Base-by-base conservation (phyloP, 1,140 invertebrate species). In the Phortica variegata region DNA sequence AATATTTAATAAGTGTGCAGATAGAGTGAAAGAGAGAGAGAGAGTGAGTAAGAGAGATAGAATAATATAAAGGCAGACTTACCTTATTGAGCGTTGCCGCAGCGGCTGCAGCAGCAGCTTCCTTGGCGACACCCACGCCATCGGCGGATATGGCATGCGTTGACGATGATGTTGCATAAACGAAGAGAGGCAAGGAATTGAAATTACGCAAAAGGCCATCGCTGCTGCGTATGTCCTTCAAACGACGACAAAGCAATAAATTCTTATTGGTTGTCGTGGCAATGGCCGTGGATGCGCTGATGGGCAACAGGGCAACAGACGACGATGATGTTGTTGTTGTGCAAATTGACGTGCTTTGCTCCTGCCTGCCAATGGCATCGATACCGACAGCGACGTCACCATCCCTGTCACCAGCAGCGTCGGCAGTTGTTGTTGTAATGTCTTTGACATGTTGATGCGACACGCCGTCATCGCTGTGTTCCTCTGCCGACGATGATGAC, bases 121-220 rank as follows among this genome's bases (percentile, higher is more conserved):
- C 65, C 39, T 51, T 60, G 52, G 70, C 70, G 34, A 73, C 70
- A 39, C 70, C 70, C 49, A 73, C 70, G 26, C 70, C 70, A 34
- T 73, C 71, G 13, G 66, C 66, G 8, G 65, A 70, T 29, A 49
- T 62, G 47, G 65, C 65, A 48, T 70, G 70, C 26, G 70, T 62
- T 9, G 60, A 70, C 17, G 69, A 52, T 2, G 70, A 73, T 37
- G 70, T 73, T 13, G 70, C 70, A 39, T 73, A 73, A 38, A 73
- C 66, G 20, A 73, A 73, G 3, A 73, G 46, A 45, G 70, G 70
- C 47, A 73, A 42, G 7, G 70, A 73, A 42, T 65, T 73, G 15
- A 73, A 73, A 37, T 73, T 73, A 52, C 70, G 65, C 56, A 68
- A 56, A 52, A 65, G 50, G 36, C 59, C 59, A 19, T 36, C 13